Conservation (phyloP, 2,888 invertebrate species). For the Conchocele bisecta region DNA sequence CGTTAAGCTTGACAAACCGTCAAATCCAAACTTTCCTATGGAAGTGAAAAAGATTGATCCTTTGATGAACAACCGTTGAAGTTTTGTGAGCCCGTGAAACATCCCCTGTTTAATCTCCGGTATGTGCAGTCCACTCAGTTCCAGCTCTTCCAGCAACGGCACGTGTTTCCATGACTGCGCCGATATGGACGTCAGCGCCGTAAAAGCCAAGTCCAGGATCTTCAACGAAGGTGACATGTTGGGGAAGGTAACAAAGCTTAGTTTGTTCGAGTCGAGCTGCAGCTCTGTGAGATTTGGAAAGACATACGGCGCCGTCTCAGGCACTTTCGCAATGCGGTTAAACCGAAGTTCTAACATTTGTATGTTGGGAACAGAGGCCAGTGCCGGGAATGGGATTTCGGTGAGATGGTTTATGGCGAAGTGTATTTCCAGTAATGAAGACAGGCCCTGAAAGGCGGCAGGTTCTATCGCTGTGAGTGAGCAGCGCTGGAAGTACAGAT, state of each 20-base stretch:
- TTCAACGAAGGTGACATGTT: conserved; percentile 27
- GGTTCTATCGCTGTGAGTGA: conserved; percentile 13
- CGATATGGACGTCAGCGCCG: not conserved
- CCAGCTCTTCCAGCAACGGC: conserved; percentile 1
- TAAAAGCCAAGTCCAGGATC: conserved; percentile 30
- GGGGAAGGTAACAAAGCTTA: conserved; percentile 25
- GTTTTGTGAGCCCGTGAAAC: conserved; percentile 28
- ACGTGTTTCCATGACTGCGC: conserved; percentile 31
- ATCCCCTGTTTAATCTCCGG: conserved; percentile 15
- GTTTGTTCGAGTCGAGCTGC: conserved; percentile 34
- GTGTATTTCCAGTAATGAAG: conserved; percentile 22
- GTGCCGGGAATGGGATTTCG: conserved; percentile 18
- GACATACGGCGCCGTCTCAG: conserved; percentile 6
- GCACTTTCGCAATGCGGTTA: conserved; percentile 26
- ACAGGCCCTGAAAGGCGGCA: conserved; percentile 18
- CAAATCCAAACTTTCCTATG: conserved; percentile 37
- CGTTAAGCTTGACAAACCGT: conserved; percentile 10
- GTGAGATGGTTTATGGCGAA: conserved; percentile 25
- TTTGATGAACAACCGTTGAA: conserved; percentile 17
- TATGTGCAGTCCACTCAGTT: conserved; percentile 18
- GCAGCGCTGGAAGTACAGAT: conserved; percentile 18
- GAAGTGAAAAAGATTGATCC: conserved; percentile 12
- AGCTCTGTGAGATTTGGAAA: conserved; percentile 30
- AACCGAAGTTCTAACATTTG: conserved; percentile 9
- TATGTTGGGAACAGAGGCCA: not conserved